Base-by-base conservation (phyloP, 2,888 invertebrate genomes). In the Alviniconcha strummeri region DNA sequence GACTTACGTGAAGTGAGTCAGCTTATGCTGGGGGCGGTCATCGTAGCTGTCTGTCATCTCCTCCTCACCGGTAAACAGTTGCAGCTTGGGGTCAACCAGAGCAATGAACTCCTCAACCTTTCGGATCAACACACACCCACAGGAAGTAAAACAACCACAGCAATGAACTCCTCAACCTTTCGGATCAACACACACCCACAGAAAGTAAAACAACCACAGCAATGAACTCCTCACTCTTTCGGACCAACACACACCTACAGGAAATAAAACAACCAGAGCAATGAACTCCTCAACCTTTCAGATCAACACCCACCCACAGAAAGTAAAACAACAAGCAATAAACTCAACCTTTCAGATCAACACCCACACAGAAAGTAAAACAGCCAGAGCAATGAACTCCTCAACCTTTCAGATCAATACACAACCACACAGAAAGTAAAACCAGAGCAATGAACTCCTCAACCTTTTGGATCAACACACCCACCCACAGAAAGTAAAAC, bases 101-200 rank as follows among this genome's bases (percentile, higher is more conserved):
- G 96, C 96, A 86, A 96, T 95, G 92, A 95, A 96, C 93, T 97
- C 97, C 91, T 97, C 97, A 80, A 96, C 92, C 93, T 93, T 86
- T 56, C 69, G 81, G 83, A 13, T 72, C 64, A 78, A 78, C n/a
- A 71, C 15, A 56, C 54, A 76, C 36, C 19, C 5, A 72, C 36
- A 72, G 36, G 1, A 72, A 19, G 52, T 52, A 72, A 5, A 9
- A 36, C 36, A 69, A 17, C n/a, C 17, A 8, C n/a, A 17, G 8
- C n/a, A 7, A 71, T n/a, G n/a, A 13, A 15, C 64, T 13, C 64
- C 15, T 64, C 9, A 13, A 13, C 15, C 64, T 64, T 64, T 64
- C 64, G 9, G 9, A 64, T 13, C 15, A 9, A 13, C 64, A 9
- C 15, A 13, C 15, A 13, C 64, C 15, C 15, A 13, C 1, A 64